A percentile compares a stretch with the other conserved stretches of the same genome.
These are phyloP conservation scores for Ecliptopera silaceata DNA, from an alignment of 2,888 invertebrate genomes.

Conservation along the genomic window DNA sequence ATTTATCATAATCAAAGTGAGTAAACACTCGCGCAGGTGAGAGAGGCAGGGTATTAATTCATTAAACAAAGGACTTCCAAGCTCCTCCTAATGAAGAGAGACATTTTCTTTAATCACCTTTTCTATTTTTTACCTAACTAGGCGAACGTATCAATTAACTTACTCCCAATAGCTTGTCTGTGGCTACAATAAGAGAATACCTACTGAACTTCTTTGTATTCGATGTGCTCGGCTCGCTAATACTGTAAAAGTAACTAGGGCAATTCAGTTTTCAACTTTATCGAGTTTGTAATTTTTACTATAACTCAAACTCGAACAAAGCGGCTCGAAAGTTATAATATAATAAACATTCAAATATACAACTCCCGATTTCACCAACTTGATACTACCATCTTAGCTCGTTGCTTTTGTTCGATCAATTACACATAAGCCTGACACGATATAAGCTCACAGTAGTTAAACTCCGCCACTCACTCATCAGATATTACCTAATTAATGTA, in stretches of 20 bases:
- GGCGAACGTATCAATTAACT: constrained; percentile 72
- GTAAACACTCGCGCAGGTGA: constrained; percentile 24
- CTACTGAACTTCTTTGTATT: constrained; percentile 60
- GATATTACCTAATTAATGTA: constrained; percentile 14
- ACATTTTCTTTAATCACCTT: constrained; percentile 78
- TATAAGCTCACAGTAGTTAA: constrained; percentile 4
- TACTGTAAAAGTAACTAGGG: constrained; percentile 39
- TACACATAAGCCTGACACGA: constrained; percentile 5
- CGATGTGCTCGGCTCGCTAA: constrained; percentile 40
- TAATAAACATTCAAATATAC: too few relatives aligned
- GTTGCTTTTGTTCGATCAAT: too few relatives aligned
- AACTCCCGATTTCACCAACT: constrained; percentile 2
- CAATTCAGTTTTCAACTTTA: constrained; percentile 39
- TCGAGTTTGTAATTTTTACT: constrained; percentile 33
- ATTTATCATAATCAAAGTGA: constrained; percentile 23
- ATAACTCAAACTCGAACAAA: too few relatives aligned
- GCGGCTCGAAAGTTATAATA: too few relatives aligned
- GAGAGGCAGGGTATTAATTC: constrained; percentile 60
- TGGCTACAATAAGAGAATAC: constrained; percentile 61
- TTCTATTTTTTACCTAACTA: constrained; percentile 75
- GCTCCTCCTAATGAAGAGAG: constrained; percentile 72
- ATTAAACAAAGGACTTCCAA: constrained; percentile 67
- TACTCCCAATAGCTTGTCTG: constrained; percentile 59
- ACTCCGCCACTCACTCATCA: constrained; percentile 7
- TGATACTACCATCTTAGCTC: too few relatives aligned